phyloP scores from a whole-genome alignment of 37 sponge, comb jelly and placozoan genomes.

The Theonella swinhoei region DNA sequence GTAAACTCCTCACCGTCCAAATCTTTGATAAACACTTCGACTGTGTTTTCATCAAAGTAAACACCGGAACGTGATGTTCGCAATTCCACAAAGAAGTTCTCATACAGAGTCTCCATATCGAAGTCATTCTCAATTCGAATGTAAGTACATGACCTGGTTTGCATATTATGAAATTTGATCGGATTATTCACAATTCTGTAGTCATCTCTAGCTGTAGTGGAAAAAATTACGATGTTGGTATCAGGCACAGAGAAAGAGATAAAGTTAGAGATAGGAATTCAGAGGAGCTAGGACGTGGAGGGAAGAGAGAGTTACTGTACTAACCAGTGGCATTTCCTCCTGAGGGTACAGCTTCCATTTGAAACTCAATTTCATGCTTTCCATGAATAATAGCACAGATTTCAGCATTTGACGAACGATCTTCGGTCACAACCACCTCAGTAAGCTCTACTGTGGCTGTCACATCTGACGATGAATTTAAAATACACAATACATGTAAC shows the following conservation, averaged over 20 bases:
- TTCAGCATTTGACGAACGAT: not conserved
- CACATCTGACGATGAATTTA: no score
- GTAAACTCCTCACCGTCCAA: slow-evolving; percentile 28
- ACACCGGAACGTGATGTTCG: not conserved
- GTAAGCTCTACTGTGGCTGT: not conserved
- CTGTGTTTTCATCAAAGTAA: not conserved
- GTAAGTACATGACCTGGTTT: not conserved
- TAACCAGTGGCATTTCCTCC: not conserved
- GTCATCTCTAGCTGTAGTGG: not conserved
- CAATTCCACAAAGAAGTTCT: not conserved
- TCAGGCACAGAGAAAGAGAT: not conserved
- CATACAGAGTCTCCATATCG: not conserved
- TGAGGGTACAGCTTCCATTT: not conserved
- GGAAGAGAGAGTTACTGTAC: not conserved
- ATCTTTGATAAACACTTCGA: slow-evolving; percentile 11
- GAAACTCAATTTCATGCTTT: not conserved
- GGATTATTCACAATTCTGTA: no score
- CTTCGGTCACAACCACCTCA: not conserved
- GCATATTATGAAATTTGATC: not conserved
- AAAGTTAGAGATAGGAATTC: not conserved
- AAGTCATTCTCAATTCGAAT: slow-evolving; percentile 1
- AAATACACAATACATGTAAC: no score
- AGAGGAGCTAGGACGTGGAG: not conserved
- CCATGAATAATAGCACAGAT: not conserved
- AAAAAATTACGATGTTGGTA: not conserved